A percentile compares a stretch with the other conserved stretches of the same genome.
These are phyloP conservation scores for Scalopus aquaticus DNA, from an alignment of 2,113 vertebrate genomes.

Conservation along the genomic window DNA sequence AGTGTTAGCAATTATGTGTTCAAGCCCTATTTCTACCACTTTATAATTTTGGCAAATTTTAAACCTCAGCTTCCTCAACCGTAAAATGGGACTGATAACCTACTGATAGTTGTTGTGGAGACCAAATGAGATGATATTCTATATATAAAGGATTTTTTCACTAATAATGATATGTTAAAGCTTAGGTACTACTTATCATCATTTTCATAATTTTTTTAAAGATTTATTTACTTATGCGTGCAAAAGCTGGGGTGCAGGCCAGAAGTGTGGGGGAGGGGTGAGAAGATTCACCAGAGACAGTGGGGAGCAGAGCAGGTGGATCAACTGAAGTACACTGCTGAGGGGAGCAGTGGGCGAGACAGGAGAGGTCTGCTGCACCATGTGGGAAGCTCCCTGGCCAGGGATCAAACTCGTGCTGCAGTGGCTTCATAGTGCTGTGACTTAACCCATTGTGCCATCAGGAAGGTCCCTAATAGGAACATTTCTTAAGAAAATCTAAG, in stretches of 20 bases:
- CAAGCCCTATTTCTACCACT: background rate
- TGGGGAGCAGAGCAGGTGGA: too few relatives aligned
- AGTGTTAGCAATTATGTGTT: background rate
- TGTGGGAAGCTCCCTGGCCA: too few relatives aligned
- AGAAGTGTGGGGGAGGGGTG: too few relatives aligned
- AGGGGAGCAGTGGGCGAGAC: too few relatives aligned
- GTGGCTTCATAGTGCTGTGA: too few relatives aligned
- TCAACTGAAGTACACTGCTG: too few relatives aligned
- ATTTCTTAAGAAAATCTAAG: slow-evolving; percentile 32
- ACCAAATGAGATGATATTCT: background rate
- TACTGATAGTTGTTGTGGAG: background rate
- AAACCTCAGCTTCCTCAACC: background rate
- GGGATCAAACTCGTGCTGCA: too few relatives aligned
- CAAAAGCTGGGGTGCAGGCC: too few relatives aligned
- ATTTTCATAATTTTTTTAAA: background rate
- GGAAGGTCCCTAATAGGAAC: background rate
- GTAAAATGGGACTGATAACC: background rate
- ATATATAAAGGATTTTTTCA: background rate
- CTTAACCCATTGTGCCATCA: too few relatives aligned
- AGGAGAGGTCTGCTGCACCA: too few relatives aligned
- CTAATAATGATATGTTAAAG: background rate
- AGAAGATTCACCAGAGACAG: too few relatives aligned
- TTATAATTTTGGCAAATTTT: background rate
- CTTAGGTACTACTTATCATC: background rate
- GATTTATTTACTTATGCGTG: too few relatives aligned